Evolutionary conservation across 2,797 vertebrate species (phyloP).

Genomic region (Avahi laniger): DNA sequence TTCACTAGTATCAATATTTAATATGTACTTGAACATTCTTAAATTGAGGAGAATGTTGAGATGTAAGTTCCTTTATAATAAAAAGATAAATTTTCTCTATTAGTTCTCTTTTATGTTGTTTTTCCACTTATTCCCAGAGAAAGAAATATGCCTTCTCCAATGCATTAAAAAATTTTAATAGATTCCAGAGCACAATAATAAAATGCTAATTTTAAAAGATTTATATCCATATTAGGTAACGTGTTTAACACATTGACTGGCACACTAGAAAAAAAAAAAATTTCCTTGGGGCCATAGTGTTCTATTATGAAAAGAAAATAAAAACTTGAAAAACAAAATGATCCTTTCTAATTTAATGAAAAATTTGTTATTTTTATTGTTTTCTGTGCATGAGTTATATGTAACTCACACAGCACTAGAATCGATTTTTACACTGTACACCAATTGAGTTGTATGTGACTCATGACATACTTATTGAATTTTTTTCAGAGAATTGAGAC

Average conservation of each 20-base stretch:
- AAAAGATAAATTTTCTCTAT: not conserved
- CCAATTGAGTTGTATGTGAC: no score
- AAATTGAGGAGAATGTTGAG: not conserved
- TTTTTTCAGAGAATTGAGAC: no score
- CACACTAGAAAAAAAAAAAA: no score
- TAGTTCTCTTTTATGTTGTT: not conserved
- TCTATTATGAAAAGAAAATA: no score
- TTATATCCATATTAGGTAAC: not conserved
- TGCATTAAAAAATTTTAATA: conserved; percentile 35
- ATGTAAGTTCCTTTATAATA: not conserved
- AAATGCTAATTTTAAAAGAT: conserved; percentile 23
- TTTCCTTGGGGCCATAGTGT: no score
- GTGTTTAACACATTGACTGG: not conserved
- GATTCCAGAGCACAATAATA: conserved; percentile 36
- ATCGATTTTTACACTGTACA: no score
- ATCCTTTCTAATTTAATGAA: no score
- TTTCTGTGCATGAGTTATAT: no score
- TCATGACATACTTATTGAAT: no score
- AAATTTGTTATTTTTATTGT: no score
- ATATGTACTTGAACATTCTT: not conserved
- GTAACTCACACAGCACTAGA: no score
- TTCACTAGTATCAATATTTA: conserved; percentile 14
- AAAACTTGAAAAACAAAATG: no score
- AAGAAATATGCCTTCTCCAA: not conserved
- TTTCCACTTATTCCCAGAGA: not conserved